Evolutionary conservation across 2,797 vertebrate genomes (phyloP), one percentile per base, ranked within the genome.

Genomic region (Cryptoprocta ferox): DNA sequence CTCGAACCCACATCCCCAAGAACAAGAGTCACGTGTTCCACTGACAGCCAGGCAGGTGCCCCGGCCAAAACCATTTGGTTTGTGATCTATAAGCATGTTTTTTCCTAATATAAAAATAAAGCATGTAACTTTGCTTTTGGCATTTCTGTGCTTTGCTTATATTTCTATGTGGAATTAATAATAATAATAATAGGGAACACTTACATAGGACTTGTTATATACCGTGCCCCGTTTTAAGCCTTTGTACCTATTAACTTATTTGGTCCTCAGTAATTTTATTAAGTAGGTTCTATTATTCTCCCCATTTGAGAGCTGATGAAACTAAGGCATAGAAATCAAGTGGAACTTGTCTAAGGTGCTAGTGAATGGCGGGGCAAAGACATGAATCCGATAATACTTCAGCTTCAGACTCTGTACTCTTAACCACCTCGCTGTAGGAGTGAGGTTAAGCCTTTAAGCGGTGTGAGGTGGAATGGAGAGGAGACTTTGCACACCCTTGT

Each of bases 21-120:
- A 45, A 45, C 71, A 75, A 48, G 73, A 45, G 8, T 75, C 2
- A 7, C 7, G 4, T 75, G 42, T 75, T 75, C 42, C 16, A 18
- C 42, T 30, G 30, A 18, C 30, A 75, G 42, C 73, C 42, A 48
- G 28, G 14, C 73, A 32, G 42, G 42, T 48, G 4, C 28, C 30
- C 73, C 45, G 73, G 42, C 42, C 15, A 75, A 45, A 75, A 75
- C 73, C 42, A 48, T 68, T 65, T 63, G 61, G 16, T 73, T 56
- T 95, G 42, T 85, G 82, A 80, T 86, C 56, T 89, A 5, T 78
- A 87, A 84, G 75, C 26, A 66, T 79, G 91, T 45, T 96, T 95
- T 75, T 30, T 48, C 61, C 61, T 16, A 48, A 16, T 53, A 53
- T 92, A 42, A 90, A 95, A 53, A 48, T 85, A 91, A 83, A 48